A percentile compares a stretch with the other conserved stretches of the same genome.
These are phyloP conservation scores for Leucoraja ocellata DNA, from an alignment of 2,797 vertebrate species.

Conservation along the genomic window DNA sequence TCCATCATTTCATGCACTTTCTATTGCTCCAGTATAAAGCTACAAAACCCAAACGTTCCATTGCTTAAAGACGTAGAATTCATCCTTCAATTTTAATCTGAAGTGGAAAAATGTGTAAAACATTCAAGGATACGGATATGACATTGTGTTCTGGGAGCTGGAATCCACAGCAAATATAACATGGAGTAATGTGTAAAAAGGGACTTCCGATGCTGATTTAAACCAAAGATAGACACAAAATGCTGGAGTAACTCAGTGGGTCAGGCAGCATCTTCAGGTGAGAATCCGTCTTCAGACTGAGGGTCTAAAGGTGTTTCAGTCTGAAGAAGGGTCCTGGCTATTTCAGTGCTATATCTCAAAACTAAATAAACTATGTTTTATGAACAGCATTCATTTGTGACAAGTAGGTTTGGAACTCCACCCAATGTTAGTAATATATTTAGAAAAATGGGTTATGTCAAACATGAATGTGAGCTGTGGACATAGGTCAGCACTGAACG, in stretches of 20 bases:
- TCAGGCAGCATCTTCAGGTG: too few relatives aligned
- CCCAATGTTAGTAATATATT: neutral
- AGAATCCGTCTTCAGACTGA: too few relatives aligned
- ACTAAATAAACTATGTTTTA: neutral
- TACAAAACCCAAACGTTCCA: neutral
- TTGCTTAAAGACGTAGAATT: neutral
- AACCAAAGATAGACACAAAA: too few relatives aligned
- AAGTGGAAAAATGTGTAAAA: neutral
- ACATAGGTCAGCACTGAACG: neutral
- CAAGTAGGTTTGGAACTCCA: neutral
- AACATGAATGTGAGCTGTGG: slow-evolving; percentile 11
- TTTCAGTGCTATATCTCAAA: too few relatives aligned
- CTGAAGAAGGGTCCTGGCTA: too few relatives aligned
- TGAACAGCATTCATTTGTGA: neutral
- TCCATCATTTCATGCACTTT: neutral
- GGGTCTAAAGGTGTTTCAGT: too few relatives aligned
- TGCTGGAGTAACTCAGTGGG: too few relatives aligned
- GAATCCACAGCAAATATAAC: neutral
- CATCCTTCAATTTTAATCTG: neutral
- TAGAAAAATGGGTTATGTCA: neutral
- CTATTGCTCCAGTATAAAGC: neutral
- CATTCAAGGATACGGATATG: neutral
- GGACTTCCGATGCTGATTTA: too few relatives aligned
- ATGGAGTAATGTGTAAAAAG: too few relatives aligned
- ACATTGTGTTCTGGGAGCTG: neutral